A percentile compares a stretch with the other conserved stretches of the same genome.
phyloP scores from a whole-genome alignment of 2,888 invertebrate species.

The Theretra japonica region DNA sequence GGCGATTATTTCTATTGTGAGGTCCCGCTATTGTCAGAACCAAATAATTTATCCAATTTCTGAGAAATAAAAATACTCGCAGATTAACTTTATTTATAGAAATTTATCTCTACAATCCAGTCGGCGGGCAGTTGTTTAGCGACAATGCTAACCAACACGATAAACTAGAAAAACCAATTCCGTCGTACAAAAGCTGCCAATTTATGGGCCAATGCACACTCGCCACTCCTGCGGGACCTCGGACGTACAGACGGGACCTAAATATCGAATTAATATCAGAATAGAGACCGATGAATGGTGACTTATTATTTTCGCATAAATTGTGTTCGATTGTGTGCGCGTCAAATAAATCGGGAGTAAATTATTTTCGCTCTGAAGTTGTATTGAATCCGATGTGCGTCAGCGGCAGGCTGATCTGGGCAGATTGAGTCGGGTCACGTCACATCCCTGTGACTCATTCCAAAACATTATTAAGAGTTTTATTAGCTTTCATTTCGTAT shows the following conservation, averaged over 20 bases:
- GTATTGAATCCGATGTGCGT: slow-evolving; percentile 51
- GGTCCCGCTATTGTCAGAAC: neutral
- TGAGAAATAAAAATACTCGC: neutral
- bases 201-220: slow-evolving; percentile 66
- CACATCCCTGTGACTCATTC: slow-evolving; percentile 55
- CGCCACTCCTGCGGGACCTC: slow-evolving; percentile 46
- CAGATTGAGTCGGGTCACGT: slow-evolving; percentile 69
- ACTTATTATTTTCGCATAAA: slow-evolving; percentile 48
- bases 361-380: slow-evolving; percentile 47
- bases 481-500: slow-evolving; percentile 65
- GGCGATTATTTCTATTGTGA: neutral
- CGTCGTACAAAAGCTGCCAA: slow-evolving; percentile 69
- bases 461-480: slow-evolving; percentile 63
- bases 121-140: slow-evolving; percentile 17
- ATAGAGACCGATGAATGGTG: slow-evolving; percentile 42
- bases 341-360: slow-evolving; percentile 51
- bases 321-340: slow-evolving; percentile 47
- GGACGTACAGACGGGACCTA: slow-evolving; percentile 41
- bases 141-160: slow-evolving; percentile 4
- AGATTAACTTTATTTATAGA: neutral
- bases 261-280: slow-evolving; percentile 53
- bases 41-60: neutral
- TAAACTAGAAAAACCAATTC: slow-evolving; percentile 71
- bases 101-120: neutral
- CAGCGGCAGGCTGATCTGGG: slow-evolving; percentile 54